phyloP scores from a whole-genome alignment of 1,140 invertebrate species.

The Apolygus lucorum region DNA sequence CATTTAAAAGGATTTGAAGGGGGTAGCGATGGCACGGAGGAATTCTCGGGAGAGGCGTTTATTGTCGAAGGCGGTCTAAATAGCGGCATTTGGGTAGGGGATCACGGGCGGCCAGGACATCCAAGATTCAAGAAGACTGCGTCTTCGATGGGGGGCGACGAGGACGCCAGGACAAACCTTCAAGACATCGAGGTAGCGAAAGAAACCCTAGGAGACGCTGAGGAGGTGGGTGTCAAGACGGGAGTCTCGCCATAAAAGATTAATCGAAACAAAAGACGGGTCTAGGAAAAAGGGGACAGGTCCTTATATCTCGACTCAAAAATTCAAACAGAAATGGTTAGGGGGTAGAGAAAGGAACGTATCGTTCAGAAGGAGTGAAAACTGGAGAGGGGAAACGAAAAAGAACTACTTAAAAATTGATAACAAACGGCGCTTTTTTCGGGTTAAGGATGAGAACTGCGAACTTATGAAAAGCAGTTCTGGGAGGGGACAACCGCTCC shows the following conservation, averaged over 20 bases:
- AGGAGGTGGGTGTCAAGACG: neutral
- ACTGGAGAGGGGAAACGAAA: neutral
- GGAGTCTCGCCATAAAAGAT: neutral
- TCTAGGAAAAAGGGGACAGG: neutral
- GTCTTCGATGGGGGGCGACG: neutral
- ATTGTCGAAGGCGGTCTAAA: constrained; percentile 14
- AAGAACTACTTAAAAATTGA: constrained; percentile 6
- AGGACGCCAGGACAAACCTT: neutral
- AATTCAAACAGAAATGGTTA: constrained; percentile 8
- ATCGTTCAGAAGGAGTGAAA: neutral
- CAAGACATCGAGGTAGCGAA: neutral
- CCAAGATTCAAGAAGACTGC: constrained; percentile 12
- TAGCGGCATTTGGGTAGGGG: constrained; percentile 12
- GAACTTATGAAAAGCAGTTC: neutral
- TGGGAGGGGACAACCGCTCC: neutral
- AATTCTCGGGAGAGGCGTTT: constrained; percentile 15
- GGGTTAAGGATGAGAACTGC: neutral
- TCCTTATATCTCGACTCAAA: constrained; percentile 9
- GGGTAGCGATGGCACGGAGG: neutral
- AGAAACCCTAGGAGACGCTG: too few relatives aligned
- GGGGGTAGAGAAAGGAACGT: neutral
- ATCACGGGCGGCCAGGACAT: neutral
- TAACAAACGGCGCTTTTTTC: neutral
- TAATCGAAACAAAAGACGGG: neutral
- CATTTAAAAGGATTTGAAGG: constrained; percentile 6